Percentiles rank a stretch among this genome's conserved stretches.
These are phyloP conservation scores for Rhodophaea formosa DNA, from an alignment of 2,888 invertebrate species.

Conservation along the genomic window DNA sequence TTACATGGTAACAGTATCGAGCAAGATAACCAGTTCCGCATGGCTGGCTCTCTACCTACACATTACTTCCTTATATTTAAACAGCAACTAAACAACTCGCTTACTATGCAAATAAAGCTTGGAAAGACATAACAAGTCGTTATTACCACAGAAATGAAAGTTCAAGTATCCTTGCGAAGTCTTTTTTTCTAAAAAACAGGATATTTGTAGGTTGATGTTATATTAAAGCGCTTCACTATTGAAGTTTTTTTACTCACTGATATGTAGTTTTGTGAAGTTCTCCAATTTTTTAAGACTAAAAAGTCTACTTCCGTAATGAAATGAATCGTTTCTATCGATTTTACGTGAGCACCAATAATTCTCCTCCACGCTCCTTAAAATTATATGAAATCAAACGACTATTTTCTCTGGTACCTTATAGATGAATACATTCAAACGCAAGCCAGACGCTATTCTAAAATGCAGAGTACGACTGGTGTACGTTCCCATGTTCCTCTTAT, in stretches of 20 bases:
- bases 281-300: too few species aligned
- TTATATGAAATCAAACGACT: conserved; percentile 29
- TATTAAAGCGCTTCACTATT: neutral
- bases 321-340: too few species aligned
- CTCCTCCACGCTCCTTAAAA: conserved; percentile 9
- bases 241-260: neutral
- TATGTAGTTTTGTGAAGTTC: neutral
- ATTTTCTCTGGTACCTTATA: conserved; percentile 26
- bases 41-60: conserved; percentile 49
- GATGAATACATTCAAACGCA: conserved; percentile 43
- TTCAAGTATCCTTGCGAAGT: conserved; percentile 36
- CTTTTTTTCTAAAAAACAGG: neutral
- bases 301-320: too few species aligned
- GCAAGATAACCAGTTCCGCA: conserved; percentile 49
- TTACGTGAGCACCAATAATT: too few species aligned
- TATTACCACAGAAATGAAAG: conserved; percentile 41
- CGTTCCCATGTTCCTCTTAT: conserved; percentile 58
- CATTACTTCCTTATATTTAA: conserved; percentile 56
- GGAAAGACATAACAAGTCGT: conserved; percentile 39
- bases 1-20: conserved; percentile 34
- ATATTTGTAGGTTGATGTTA: neutral
- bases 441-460: conserved; percentile 49
- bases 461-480: conserved; percentile 55
- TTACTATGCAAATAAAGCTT: conserved; percentile 60
- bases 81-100: conserved; percentile 54